These are phyloP conservation scores for Cerceris rybyensis DNA, from an alignment of 2,888 invertebrate species.

Conservation along the genomic window DNA sequence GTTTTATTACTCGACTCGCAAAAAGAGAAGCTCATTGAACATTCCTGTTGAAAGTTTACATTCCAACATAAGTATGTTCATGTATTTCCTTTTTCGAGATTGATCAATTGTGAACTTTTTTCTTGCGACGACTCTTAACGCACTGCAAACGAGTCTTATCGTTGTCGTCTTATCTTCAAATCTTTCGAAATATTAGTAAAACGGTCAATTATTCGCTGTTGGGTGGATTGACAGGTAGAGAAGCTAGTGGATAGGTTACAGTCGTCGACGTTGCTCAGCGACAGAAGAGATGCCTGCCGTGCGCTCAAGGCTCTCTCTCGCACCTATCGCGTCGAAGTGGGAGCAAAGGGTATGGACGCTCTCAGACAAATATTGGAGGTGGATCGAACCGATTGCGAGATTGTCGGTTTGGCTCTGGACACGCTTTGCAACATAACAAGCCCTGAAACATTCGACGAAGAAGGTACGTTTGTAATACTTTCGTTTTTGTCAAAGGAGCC, in stretches of 20 bases:
- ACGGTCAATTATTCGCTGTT: background rate
- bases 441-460: slow-evolving; percentile 91
- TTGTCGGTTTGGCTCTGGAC: slow-evolving; percentile 95
- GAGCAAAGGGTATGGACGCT: slow-evolving; percentile 94
- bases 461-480: slow-evolving; percentile 81
- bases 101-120: no score
- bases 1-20: background rate
- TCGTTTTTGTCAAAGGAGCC: background rate
- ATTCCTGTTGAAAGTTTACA: no score
- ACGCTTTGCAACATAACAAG: slow-evolving; percentile 95
- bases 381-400: slow-evolving; percentile 95
- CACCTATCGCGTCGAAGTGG: slow-evolving; percentile 97
- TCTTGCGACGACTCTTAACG: no score
- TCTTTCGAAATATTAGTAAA: no score
- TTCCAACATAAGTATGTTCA: no score
- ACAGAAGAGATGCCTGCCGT: slow-evolving; percentile 97
- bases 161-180: no score
- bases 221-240: slow-evolving; percentile 87
- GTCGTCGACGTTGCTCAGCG: slow-evolving; percentile 96
- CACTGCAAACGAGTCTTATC: no score
- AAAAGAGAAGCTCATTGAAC: no score
- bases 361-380: slow-evolving; percentile 91
- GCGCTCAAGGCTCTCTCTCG: slow-evolving; percentile 95
- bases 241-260: slow-evolving; percentile 95
- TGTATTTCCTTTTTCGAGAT: no score